A percentile compares a stretch with the other conserved stretches of the same genome.
phyloP scores from a whole-genome alignment of 2,888 invertebrate species.

The Rapana venosa region DNA sequence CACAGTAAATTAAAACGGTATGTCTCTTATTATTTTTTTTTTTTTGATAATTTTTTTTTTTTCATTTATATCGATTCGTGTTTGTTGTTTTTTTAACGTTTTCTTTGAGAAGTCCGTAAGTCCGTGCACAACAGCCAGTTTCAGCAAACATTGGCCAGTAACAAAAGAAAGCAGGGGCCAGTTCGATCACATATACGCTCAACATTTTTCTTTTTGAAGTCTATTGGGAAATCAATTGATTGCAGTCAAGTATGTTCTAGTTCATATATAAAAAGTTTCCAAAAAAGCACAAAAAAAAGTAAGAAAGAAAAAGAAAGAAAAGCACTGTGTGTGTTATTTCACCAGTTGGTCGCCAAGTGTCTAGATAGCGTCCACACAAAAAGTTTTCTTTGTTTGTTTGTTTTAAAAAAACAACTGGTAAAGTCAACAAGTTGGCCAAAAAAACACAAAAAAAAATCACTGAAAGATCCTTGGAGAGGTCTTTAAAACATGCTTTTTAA shows the following conservation, averaged over 20 bases:
- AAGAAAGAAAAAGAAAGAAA: background rate
- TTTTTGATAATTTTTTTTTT: background rate
- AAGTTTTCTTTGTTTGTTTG: background rate
- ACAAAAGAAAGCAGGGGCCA: conserved; percentile 33
- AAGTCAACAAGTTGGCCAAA: conserved; percentile 21
- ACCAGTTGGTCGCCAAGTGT: conserved; percentile 31
- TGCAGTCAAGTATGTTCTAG: conserved; percentile 26
- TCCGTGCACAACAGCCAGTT: conserved; percentile 15
- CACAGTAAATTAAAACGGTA: conserved; percentile 10
- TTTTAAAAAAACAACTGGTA: background rate
- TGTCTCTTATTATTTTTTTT: background rate
- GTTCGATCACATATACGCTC: conserved; percentile 25
- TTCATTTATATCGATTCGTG: background rate
- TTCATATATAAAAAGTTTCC: background rate
- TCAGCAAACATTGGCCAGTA: conserved; percentile 22
- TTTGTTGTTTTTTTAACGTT: conserved; percentile 17
- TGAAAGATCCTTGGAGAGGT: conserved; percentile 29
- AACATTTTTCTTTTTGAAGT: conserved; percentile 1
- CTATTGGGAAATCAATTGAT: conserved; percentile 17
- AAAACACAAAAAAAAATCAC: background rate
- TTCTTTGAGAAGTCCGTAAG: background rate
- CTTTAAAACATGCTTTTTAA: conserved; percentile 15
- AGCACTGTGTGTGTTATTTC: conserved; percentile 7
- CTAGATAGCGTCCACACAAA: conserved; percentile 19
- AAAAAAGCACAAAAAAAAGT: background rate